These are phyloP conservation scores for Babylonia areolata DNA, from an alignment of 1,140 invertebrate species.

Conservation along the genomic window DNA sequence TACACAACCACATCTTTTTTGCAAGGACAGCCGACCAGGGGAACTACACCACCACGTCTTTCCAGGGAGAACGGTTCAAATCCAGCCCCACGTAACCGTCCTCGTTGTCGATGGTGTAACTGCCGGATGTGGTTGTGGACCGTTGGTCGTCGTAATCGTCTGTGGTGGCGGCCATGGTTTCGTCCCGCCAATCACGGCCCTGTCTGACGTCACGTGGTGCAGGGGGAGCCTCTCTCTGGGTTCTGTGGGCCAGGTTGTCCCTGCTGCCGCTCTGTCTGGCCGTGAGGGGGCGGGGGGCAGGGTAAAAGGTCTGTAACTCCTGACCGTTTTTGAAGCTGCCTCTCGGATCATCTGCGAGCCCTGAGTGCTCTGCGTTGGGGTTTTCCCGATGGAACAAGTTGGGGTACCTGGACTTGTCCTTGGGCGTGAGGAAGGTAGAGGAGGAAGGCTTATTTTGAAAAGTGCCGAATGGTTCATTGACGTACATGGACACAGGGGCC, in stretches of 20 bases:
- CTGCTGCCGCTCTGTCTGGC: neutral
- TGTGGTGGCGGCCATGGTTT: slow-evolving; percentile 45
- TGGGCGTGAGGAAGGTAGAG: neutral
- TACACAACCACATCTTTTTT: neutral
- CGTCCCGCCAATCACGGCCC: slow-evolving; percentile 45
- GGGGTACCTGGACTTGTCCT: neutral
- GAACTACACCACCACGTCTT: slow-evolving; percentile 50
- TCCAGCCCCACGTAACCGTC: slow-evolving; percentile 45
- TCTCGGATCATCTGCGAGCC: neutral
- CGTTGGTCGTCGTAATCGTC: slow-evolving; percentile 43
- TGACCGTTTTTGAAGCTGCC: slow-evolving; percentile 22
- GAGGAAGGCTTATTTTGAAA: neutral
- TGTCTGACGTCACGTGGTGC: neutral
- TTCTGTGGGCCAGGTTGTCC: neutral
- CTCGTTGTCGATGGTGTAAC: slow-evolving; percentile 55
- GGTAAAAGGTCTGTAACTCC: slow-evolving; percentile 29
- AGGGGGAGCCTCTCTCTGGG: slow-evolving; percentile 6
- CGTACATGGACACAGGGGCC: neutral
- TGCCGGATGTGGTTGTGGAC: slow-evolving; percentile 53
- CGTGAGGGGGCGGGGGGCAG: neutral
- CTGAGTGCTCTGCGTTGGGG: neutral
- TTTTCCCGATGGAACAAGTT: neutral
- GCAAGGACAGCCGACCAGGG: too few species aligned
- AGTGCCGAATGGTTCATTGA: neutral
- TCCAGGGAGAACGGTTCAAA: slow-evolving; percentile 37